Base-by-base conservation (phyloP, 1,140 invertebrate species). In the Drosophila takahashii region DNA sequence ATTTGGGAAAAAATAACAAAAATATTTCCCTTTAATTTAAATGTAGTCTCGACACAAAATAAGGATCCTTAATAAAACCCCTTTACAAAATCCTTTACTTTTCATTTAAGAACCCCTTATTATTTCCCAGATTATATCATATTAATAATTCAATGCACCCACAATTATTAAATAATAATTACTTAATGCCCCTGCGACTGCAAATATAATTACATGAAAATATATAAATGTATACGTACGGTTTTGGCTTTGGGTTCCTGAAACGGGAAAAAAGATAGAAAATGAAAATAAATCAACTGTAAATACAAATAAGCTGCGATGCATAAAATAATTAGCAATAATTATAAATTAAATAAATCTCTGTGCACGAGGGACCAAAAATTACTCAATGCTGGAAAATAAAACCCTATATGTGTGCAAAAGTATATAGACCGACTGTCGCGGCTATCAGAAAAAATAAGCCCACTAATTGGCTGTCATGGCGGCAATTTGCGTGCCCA, bases 161-260 rank as follows among this genome's bases (percentile, higher is more conserved):
- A 27, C 47, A 18, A 37, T 18, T 37, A 51, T 50, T 27, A 37
- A 62, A 51, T 27, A 74, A 15, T 57, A 65, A 75, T 44, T 53
- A 45, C 9, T 41, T 51, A 57, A 52, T 52, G 34, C 36, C 45
- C 18, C 36, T 9, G 39, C 18, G 37, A 15, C 36, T 26, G 45
- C n/a, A 39, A 57, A 75, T 16, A 36, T 34, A 70, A 48, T 69
- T 39, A 34, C 42, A 41, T 67, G 15, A 56, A 69, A 36, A 16
- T 45, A 15, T 64, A 81, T 90, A 69, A 36, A 16, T 45, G 18
- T 64, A 81, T 90, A 91, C 90, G 54, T 91, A 91, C 90, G 77
- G 84, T 77, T 76, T 91, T 91, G 52, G 83, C 69, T 89, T 91
- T 91, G 72, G 90, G 90, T 86, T 91, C 90, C 90, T 91, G 90